phyloP scores from a whole-genome alignment of 2,888 invertebrate genomes.

The Nemapogon koenigi region DNA sequence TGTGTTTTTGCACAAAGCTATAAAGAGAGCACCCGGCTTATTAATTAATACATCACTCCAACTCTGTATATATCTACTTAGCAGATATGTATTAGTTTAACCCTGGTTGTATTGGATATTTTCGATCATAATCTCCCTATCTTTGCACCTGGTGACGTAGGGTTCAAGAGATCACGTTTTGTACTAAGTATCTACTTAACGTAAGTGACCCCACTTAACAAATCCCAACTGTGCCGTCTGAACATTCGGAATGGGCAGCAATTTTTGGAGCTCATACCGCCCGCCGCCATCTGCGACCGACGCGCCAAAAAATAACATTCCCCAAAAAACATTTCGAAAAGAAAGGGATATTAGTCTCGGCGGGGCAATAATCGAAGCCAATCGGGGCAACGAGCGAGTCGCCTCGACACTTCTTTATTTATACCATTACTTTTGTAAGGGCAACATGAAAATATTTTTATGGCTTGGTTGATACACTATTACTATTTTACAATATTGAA shows the following conservation, averaged over 20 bases:
- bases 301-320: constrained; percentile 57
- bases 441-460: constrained; percentile 41
- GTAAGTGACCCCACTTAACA: constrained; percentile 54
- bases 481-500: constrained; percentile 13
- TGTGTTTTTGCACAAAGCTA: constrained; percentile 20
- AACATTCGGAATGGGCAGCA: constrained; percentile 30
- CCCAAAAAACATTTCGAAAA: constrained; percentile 55
- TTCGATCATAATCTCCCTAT: too few species aligned
- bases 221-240: constrained; percentile 39
- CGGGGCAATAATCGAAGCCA: constrained; percentile 62
- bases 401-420: constrained; percentile 51
- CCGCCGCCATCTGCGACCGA: constrained; percentile 56
- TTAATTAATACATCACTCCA: too few species aligned
- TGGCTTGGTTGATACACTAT: constrained; percentile 2
- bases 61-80: too few species aligned
- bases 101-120: too few species aligned
- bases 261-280: constrained; percentile 33
- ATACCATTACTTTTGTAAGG: constrained; percentile 33
- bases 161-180: constrained; percentile 42
- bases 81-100: too few species aligned
- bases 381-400: constrained; percentile 49
- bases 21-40: neutral
- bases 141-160: too few species aligned
- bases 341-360: constrained; percentile 63
- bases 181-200: constrained; percentile 57